phyloP scores from a whole-genome alignment of 2,797 vertebrate genomes.

The Falco rusticolus region DNA sequence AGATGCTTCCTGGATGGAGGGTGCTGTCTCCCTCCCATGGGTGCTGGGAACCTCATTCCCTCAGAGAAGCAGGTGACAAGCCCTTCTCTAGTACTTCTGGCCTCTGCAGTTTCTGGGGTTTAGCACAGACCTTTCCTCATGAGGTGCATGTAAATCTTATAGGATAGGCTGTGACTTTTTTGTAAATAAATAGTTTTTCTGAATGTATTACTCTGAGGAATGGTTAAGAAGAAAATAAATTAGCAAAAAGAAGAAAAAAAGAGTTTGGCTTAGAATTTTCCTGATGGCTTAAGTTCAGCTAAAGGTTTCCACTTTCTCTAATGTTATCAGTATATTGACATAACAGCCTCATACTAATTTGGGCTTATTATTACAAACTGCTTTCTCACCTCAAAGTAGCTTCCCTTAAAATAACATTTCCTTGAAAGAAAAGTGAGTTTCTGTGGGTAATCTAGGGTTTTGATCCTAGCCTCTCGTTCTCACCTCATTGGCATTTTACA shows the following conservation, averaged over 20 bases:
- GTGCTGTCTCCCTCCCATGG: not conserved
- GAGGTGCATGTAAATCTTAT: not conserved
- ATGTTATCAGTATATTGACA: not conserved
- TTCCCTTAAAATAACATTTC: not conserved
- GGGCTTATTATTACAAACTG: not conserved
- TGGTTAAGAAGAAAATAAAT: not conserved
- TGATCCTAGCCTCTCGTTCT: not conserved
- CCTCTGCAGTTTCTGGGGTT: not conserved
- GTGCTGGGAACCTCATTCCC: not conserved
- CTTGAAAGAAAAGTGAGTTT: not conserved
- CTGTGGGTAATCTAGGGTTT: not conserved
- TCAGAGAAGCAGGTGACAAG: not conserved
- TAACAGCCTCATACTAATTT: not conserved
- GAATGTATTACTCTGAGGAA: not conserved
- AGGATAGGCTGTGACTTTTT: not conserved
- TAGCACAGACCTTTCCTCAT: not conserved
- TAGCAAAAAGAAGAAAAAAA: not conserved
- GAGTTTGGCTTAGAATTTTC: not conserved
- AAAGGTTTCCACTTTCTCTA: not conserved
- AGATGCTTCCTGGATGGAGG: not conserved
- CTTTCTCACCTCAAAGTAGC: not conserved
- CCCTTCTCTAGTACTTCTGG: not conserved
- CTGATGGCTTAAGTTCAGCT: fast-evolving
- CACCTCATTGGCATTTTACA: not conserved
- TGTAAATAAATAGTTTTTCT: not conserved